These are phyloP conservation scores for Nebria ingens DNA, from an alignment of 1,140 invertebrate genomes.

Conservation along the genomic window DNA sequence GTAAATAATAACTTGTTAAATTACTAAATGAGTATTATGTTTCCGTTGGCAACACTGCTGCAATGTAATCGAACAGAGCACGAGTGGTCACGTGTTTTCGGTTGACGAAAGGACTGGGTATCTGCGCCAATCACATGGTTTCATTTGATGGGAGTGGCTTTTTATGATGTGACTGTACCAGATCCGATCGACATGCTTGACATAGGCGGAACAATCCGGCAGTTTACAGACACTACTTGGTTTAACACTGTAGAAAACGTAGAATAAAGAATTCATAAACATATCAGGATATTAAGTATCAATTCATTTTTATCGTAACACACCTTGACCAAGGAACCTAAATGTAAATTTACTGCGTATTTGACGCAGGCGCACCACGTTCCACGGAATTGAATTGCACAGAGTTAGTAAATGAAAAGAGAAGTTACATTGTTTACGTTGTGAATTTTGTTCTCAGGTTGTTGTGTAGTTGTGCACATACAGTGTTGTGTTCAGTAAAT, in stretches of 20 bases:
- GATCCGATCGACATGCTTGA: background rate
- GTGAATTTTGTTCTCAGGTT: background rate
- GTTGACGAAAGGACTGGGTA: background rate
- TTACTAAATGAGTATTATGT: too few species aligned
- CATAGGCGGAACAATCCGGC: background rate
- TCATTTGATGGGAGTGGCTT: slow-evolving; percentile 3
- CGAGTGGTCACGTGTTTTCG: background rate
- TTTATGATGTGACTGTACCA: background rate
- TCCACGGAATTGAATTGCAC: background rate
- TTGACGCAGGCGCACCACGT: background rate
- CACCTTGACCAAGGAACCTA: too few species aligned
- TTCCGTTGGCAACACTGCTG: too few species aligned
- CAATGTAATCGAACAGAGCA: background rate
- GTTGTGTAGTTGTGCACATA: background rate
- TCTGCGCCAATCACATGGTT: background rate
- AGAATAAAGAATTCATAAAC: background rate
- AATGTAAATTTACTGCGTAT: too few species aligned
- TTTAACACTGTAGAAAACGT: background rate
- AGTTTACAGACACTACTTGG: background rate
- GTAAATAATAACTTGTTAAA: too few species aligned
- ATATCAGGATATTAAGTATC: background rate
- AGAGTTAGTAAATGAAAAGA: background rate
- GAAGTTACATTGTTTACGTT: slow-evolving; percentile 6
- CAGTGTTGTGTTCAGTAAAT: background rate
- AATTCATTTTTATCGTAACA: background rate